Conservation (phyloP, 2,113 vertebrate species). For the Oryzias celebensis region DNA sequence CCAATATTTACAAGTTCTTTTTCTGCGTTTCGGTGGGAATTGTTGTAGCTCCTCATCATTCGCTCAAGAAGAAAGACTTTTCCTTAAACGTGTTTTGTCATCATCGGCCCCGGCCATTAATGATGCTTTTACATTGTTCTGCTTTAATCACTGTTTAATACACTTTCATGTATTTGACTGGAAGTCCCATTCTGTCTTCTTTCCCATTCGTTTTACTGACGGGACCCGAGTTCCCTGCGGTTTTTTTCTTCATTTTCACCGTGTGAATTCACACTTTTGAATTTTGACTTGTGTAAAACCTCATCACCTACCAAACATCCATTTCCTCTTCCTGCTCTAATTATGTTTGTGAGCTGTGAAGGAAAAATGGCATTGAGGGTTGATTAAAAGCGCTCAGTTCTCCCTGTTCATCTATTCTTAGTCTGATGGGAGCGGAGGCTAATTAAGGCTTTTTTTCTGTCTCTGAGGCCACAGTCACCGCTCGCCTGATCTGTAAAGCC, state of each 20-base stretch:
- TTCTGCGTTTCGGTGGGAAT: background rate
- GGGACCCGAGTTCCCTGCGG: conserved; percentile 22
- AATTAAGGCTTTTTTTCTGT: conserved; percentile 56
- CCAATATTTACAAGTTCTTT: background rate
- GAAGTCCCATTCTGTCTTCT: conserved; percentile 18
- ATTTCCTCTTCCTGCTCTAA: conserved; percentile 55
- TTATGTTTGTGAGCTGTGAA: conserved; percentile 54
- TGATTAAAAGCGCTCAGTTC: conserved; percentile 61
- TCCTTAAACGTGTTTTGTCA: conserved; percentile 6
- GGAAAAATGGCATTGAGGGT: conserved; percentile 46
- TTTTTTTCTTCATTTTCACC: conserved; percentile 23
- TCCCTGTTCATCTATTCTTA: conserved; percentile 64
- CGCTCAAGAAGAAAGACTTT: background rate
- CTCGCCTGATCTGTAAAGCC: conserved; percentile 60
- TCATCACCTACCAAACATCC: conserved; percentile 53
- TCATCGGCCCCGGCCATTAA: background rate
- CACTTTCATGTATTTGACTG: conserved; percentile 26
- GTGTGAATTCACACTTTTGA: conserved; percentile 65
- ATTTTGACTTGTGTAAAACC: conserved; percentile 63
- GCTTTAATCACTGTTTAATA: conserved; percentile 22
- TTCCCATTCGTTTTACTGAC: conserved; percentile 17
- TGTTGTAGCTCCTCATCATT: conserved; percentile 1
- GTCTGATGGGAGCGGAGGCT: conserved; percentile 50
- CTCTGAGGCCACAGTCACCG: conserved; percentile 50
- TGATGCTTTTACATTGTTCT: conserved; percentile 33